phyloP scores from a whole-genome alignment of 2,113 vertebrate species.

The Reinhardtius hippoglossoides region DNA sequence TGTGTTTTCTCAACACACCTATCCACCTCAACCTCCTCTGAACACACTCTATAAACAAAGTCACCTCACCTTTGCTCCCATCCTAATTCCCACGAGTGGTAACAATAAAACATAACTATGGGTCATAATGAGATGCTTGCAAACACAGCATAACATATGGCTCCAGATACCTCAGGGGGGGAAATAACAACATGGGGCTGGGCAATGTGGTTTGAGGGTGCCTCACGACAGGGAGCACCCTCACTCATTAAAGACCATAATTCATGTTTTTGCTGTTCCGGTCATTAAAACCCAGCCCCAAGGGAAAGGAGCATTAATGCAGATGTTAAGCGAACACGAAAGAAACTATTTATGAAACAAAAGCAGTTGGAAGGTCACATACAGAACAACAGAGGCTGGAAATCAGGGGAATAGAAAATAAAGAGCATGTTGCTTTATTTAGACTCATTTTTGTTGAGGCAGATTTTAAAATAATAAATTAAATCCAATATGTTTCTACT shows the following conservation, averaged over 20 bases:
- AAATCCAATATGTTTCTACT: neutral
- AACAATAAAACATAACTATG: neutral
- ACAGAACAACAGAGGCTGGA: constrained; percentile 7
- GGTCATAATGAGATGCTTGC: neutral
- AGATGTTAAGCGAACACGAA: constrained; percentile 52
- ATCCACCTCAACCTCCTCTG: neutral
- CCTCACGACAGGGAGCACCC: constrained; percentile 48
- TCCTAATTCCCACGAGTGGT: neutral
- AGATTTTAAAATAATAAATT: neutral
- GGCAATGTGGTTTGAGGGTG: constrained; percentile 20
- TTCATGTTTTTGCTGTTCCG: constrained; percentile 54
- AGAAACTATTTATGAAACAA: constrained; percentile 44
- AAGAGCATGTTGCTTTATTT: neutral
- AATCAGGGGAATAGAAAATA: neutral
- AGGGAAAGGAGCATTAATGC: constrained; percentile 54
- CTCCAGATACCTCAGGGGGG: constrained; percentile 37
- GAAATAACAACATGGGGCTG: constrained; percentile 33
- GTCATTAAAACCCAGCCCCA: constrained; percentile 63
- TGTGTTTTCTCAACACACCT: neutral
- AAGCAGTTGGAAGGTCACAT: constrained; percentile 48
- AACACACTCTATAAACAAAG: neutral
- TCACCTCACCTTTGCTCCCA: neutral
- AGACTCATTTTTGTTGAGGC: neutral
- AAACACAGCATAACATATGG: constrained; percentile 24
- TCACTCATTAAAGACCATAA: constrained; percentile 59